Evolutionary conservation across 2,113 vertebrate species (phyloP), one percentile per base, ranked within the genome.

Genomic region (Xerus inauris): DNA sequence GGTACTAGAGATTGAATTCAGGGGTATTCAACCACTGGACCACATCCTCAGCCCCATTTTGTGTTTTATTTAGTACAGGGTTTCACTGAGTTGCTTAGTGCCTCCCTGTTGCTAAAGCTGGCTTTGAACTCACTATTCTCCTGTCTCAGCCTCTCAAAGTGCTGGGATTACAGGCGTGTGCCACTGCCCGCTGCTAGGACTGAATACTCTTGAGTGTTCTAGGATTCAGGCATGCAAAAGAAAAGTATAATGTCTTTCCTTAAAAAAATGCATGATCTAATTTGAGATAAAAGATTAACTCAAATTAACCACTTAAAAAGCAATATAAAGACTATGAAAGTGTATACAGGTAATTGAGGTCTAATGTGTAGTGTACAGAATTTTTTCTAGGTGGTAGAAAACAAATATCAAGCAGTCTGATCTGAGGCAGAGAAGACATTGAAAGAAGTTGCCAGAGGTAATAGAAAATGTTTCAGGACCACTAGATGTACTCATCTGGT

Each of bases 221-320:
- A 83, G 49, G 32, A 80, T 12, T 73, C 32, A 62, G 5, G 40
- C 30, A 96, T 72, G 28, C 38, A 87, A 94, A 84, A 91, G 9
- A 91, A 93, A 93, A 38, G 47, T 42, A n/a, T 40, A 79, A 57
- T 92, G 20, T 2, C 62, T 87, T 88, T 62, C 42, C 49, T 73
- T 80, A 91, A 93, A 86, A 47, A 93, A 96, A 20, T 0, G 13
- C 32, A 81, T 57, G 17, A 47, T 67, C 35, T 96, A 93, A 93
- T 87, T 30, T 91, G 2, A 72, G 24, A 91, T 92, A 89, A 95
- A 96, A 91, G 57, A 89, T 87, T 91, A 93, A 89, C 45, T 51
- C 42, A 93, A 97, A 86, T 86, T 93, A 93, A 76, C 88, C 89
- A 92, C 87, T 73, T 96, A 87, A 92, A 97, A 87, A 71, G 38